Percentiles rank a stretch among this genome's conserved stretches.
Conservation (phyloP, 2,113 vertebrate genomes). For the Phodopus roborovskii region DNA sequence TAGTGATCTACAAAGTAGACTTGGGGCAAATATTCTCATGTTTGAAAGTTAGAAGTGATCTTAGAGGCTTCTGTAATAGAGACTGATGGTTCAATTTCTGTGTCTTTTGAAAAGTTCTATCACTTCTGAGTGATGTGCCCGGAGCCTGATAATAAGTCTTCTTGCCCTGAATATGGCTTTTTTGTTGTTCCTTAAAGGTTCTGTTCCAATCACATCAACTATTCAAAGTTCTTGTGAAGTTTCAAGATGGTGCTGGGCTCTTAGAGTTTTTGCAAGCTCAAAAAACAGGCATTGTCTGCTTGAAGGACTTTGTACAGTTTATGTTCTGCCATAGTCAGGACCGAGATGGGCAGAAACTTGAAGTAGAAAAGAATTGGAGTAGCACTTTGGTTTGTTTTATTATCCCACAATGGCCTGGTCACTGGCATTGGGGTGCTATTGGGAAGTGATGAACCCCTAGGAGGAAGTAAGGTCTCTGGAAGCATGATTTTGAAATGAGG, state of each 20-base stretch:
- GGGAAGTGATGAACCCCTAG: too few relatives aligned
- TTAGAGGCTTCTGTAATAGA: neutral
- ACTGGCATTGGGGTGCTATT: neutral
- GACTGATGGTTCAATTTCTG: neutral
- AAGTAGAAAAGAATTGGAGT: neutral
- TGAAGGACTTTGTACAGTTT: neutral
- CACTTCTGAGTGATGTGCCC: neutral
- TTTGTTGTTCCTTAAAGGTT: neutral
- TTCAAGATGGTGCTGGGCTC: neutral
- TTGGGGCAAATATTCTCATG: constrained; percentile 50
- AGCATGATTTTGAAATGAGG: neutral
- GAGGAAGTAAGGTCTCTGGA: neutral
- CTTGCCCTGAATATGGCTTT: neutral
- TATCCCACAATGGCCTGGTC: neutral
- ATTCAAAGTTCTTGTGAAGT: neutral
- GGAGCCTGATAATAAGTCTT: neutral
- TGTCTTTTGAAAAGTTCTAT: neutral
- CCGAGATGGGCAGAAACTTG: neutral
- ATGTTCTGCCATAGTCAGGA: neutral
- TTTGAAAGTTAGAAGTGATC: constrained; percentile 39
- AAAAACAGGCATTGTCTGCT: neutral
- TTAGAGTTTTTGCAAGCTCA: neutral
- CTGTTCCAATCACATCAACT: neutral
- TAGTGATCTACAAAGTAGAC: constrained; percentile 74
- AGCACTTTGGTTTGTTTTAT: neutral